Evolutionary conservation across 1,140 invertebrate species (phyloP).

Genomic region (Pantala flavescens): DNA sequence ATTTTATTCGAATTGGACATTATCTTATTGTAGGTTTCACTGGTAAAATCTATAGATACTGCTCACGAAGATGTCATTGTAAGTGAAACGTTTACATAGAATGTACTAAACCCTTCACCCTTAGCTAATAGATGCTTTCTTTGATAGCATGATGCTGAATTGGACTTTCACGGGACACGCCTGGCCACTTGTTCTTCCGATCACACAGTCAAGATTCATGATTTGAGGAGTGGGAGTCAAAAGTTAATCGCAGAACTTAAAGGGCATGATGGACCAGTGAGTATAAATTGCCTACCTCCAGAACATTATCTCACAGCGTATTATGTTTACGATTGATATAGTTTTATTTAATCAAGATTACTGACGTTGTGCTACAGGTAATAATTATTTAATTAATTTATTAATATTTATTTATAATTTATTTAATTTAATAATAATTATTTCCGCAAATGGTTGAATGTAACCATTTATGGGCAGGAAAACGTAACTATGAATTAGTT

Average conservation of each 20-base stretch:
- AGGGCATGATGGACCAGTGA: slow-evolving; percentile 92
- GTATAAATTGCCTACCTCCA: background rate
- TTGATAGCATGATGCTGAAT: slow-evolving; percentile 82
- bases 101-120: too few species aligned
- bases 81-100: background rate
- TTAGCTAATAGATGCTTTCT: background rate
- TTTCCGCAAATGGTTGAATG: too few species aligned
- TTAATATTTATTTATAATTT: too few species aligned
- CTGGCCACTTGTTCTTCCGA: slow-evolving; percentile 98
- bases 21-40: slow-evolving; percentile 50
- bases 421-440: too few species aligned
- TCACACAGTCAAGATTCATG: slow-evolving; percentile 92
- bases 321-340: too few species aligned
- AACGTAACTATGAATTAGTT: too few species aligned
- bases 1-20: too few species aligned
- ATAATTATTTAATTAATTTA: too few species aligned
- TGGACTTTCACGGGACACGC: slow-evolving; percentile 93
- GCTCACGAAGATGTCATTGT: slow-evolving; percentile 95
- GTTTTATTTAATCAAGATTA: too few species aligned
- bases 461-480: too few species aligned
- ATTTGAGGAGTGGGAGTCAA: slow-evolving; percentile 83
- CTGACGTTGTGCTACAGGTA: too few species aligned
- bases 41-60: slow-evolving; percentile 92
- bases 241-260: slow-evolving; percentile 81
- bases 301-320: too few species aligned